A percentile compares a stretch with the other conserved stretches of the same genome.
phyloP scores from a whole-genome alignment of 2,888 invertebrate species.

The Tenodera sinensis region DNA sequence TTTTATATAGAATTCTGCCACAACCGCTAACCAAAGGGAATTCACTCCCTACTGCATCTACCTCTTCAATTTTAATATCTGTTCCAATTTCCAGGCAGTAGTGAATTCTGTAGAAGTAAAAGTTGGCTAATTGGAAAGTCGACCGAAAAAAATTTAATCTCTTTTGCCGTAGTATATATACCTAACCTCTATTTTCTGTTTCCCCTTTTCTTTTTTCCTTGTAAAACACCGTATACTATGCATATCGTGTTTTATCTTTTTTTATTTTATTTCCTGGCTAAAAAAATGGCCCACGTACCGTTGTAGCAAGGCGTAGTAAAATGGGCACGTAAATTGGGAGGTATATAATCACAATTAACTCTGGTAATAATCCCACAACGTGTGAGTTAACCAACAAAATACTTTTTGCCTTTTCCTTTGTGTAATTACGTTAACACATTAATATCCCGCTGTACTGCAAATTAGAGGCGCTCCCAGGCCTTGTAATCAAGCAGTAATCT shows the following conservation, averaged over 20 bases:
- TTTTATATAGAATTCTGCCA: not conserved
- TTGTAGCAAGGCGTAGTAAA: not conserved
- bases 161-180: not conserved
- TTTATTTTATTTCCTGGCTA: not conserved
- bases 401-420: not conserved
- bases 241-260: not conserved
- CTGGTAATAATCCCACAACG: not conserved
- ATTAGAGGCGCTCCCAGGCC: not conserved
- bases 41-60: not conserved
- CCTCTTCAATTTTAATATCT: conserved; percentile 4
- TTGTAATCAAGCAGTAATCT: not conserved
- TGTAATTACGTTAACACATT: not conserved
- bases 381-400: not conserved
- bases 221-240: not conserved
- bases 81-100: not conserved
- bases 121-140: conserved; percentile 2
- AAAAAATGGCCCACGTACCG: conserved; percentile 11
- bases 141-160: conserved; percentile 8
- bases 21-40: not conserved
- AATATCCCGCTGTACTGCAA: not conserved
- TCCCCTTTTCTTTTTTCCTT: not conserved
- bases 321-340: not conserved
- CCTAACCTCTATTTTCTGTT: not conserved
- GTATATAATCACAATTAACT: not conserved
- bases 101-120: not conserved